Base-by-base conservation (phyloP, 2,113 vertebrate genomes). In the Nothobranchius furzeri region DNA sequence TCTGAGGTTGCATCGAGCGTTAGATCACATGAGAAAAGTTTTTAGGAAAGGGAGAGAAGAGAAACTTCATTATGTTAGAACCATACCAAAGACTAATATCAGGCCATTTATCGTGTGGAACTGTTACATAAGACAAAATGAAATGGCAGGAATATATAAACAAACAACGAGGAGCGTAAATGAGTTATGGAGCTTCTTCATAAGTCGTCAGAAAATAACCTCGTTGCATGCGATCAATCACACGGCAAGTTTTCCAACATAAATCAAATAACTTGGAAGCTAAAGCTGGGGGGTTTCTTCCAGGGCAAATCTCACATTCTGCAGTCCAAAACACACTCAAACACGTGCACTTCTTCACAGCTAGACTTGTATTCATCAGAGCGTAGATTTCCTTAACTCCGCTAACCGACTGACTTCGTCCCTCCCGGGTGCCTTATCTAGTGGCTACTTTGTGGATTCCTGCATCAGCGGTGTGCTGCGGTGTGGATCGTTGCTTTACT, bases 181-280 rank as follows among this genome's bases (percentile, higher is more conserved):
- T 71, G 64, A 75, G 83, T 92, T 89, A 87, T 20, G 6, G 68
- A 52, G 80, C 51, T 84, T 88, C 89, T 91, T 91, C 87, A 91
- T 91, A 88, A 89, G 77, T 71, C 35, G 61, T 64, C 68, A 60
- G 72, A 80, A 86, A 84, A 90, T 66, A 80, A 83, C 79, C 86
- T 80, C 52, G 65, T 68, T 68, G 75, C 63, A 30, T 36, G 83
- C 51, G 67, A 92, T 93, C 90, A 88, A 91, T 92, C 91, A 90
- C 79, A 58, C n/a, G 37, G 77, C 64, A 81, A 73, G 85, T 86
- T 86, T 83, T 63, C 75, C 73, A 70, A 65, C 9, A 53, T 53
- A 74, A 85, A 89, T 90, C 9, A 69, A 85, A 91, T 90, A 89
- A 88, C 70, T 71, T 35, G 36, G 62, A 57, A 71, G 72, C 15